Percentiles rank a stretch among this genome's conserved stretches.
Conservation (phyloP, 2,113 vertebrate genomes). For the Pollachius pollachius region DNA sequence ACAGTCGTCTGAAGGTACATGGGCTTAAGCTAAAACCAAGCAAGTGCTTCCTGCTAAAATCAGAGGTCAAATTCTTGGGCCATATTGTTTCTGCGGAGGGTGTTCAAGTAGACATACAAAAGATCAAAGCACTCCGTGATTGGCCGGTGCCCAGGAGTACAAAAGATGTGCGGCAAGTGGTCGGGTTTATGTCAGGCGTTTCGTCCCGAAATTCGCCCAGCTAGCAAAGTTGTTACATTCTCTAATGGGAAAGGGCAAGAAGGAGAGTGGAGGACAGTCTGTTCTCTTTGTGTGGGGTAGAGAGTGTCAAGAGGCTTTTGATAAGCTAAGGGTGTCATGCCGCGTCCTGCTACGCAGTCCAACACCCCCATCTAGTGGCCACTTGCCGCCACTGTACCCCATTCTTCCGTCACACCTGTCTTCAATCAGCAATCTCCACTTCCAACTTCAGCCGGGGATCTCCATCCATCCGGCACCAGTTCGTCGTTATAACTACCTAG, state of each 20-base stretch:
- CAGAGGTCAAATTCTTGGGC: slow-evolving; percentile 8
- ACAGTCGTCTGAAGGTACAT: neutral
- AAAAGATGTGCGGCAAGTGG: slow-evolving; percentile 15
- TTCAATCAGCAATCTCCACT: no score
- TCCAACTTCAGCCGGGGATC: no score
- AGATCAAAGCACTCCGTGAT: neutral
- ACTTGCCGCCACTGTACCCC: no score
- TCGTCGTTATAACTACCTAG: no score
- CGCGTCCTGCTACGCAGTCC: no score
- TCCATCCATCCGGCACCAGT: no score
- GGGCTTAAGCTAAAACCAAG: slow-evolving; percentile 11
- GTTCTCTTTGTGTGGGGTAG: neutral
- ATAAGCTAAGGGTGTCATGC: slow-evolving; percentile 6
- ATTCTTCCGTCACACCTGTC: no score
- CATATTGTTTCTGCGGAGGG: neutral
- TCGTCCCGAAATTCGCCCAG: slow-evolving; percentile 15
- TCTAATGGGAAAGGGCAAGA: neutral
- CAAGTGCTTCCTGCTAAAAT: slow-evolving; percentile 1
- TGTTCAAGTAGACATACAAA: neutral
- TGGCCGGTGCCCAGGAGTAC: slow-evolving; percentile 10
- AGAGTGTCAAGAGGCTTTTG: neutral
- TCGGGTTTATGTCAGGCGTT: slow-evolving; percentile 12
- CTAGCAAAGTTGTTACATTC: slow-evolving; percentile 6
- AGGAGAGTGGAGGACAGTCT: neutral
- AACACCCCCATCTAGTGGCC: no score